phyloP scores from a whole-genome alignment of 2,888 invertebrate genomes.

The Lasioglossum leucozonium region DNA sequence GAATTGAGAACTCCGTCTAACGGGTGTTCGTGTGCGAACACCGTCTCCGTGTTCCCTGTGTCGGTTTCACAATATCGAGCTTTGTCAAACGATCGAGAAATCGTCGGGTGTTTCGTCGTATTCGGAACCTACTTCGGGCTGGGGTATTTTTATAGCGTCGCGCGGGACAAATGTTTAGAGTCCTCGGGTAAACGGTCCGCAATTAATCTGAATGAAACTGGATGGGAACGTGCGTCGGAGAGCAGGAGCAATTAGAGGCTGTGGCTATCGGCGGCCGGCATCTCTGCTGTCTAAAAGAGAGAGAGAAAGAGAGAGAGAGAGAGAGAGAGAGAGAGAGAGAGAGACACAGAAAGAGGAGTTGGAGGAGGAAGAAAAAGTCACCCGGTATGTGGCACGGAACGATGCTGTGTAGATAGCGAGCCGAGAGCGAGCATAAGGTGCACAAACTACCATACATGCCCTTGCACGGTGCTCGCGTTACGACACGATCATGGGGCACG shows the following conservation, averaged over 20 bases:
- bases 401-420: slow-evolving; percentile 71
- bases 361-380: slow-evolving; percentile 53
- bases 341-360: not conserved
- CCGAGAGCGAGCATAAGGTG: slow-evolving; percentile 72
- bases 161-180: slow-evolving; percentile 25
- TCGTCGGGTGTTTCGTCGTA: not conserved
- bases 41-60: slow-evolving; percentile 1
- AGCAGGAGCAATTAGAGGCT: slow-evolving; percentile 53
- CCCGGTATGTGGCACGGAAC: slow-evolving; percentile 67
- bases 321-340: too few species aligned
- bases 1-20: slow-evolving; percentile 65
- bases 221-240: slow-evolving; percentile 33
- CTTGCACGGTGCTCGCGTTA: slow-evolving; percentile 70
- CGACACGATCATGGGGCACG: slow-evolving; percentile 53
- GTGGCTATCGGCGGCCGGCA: slow-evolving; percentile 49
- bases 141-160: slow-evolving; percentile 38
- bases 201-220: slow-evolving; percentile 48
- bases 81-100: not conserved
- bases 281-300: slow-evolving; percentile 31
- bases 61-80: not conserved
- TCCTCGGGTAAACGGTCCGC: slow-evolving; percentile 28
- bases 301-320: not conserved
- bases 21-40: slow-evolving; percentile 68
- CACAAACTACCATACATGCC: slow-evolving; percentile 72
- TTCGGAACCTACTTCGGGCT: too few species aligned